Evolutionary conservation across 2,113 vertebrate species (phyloP).

Genomic region (Notarius lentiginosus): DNA sequence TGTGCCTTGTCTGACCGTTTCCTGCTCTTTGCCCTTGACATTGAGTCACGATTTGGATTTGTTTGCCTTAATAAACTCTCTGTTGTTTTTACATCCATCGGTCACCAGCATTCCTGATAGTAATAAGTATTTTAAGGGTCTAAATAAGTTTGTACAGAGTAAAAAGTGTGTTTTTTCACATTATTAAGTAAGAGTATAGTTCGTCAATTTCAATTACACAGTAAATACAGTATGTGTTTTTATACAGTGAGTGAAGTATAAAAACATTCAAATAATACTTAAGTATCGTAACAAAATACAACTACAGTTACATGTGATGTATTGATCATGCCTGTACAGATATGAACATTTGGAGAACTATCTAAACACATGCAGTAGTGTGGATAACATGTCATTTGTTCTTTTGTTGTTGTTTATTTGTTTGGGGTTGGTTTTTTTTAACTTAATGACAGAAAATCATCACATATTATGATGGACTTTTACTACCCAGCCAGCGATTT

Average conservation of each 20-base stretch:
- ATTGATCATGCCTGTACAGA: background rate
- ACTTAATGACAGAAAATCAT: background rate
- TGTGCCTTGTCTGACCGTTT: no score
- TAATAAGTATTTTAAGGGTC: background rate
- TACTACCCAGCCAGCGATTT: no score
- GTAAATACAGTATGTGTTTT: background rate
- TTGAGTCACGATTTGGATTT: no score
- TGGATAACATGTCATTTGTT: background rate
- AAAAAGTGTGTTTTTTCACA: background rate
- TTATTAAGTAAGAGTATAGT: background rate
- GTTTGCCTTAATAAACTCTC: no score
- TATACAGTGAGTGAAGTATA: background rate
- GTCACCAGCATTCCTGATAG: no score
- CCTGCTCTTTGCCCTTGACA: no score
- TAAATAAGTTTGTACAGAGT: background rate
- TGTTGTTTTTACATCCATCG: no score
- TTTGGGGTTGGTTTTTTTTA: background rate
- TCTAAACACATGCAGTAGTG: background rate
- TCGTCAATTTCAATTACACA: background rate
- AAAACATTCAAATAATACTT: background rate
- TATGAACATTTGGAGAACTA: background rate
- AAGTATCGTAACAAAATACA: background rate
- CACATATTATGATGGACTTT: background rate
- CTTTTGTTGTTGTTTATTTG: no score
- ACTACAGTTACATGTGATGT: background rate